Evolutionary conservation across 2,113 vertebrate genomes (phyloP).

Genomic region (Zosterops lateralis): DNA sequence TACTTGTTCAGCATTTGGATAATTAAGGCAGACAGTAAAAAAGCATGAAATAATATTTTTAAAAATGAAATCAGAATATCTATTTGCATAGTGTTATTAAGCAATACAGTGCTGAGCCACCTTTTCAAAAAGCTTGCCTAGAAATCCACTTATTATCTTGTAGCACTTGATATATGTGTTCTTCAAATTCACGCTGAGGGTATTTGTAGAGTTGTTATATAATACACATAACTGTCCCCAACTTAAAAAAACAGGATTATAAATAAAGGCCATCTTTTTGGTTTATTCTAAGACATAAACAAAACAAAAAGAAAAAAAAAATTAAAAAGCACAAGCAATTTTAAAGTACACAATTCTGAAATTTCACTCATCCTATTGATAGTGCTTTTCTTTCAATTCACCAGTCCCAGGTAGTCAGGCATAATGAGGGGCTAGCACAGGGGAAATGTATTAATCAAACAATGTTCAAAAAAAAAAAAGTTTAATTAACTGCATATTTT

Average conservation of each 20-base stretch:
- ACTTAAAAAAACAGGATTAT: neutral
- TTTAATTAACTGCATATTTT: slow-evolving; percentile 74
- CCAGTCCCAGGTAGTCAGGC: neutral
- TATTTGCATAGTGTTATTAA: slow-evolving; percentile 44
- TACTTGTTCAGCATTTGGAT: slow-evolving; percentile 51
- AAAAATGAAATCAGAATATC: slow-evolving; percentile 57
- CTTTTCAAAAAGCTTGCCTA: slow-evolving; percentile 21
- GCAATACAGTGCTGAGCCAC: slow-evolving; percentile 18
- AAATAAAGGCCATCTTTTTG: neutral
- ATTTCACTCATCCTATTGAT: neutral
- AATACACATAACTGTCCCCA: neutral
- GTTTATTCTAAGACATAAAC: neutral
- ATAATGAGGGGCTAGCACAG: slow-evolving; percentile 29
- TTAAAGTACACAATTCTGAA: neutral
- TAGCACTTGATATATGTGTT: neutral
- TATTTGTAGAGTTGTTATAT: neutral
- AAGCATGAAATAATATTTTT: slow-evolving; percentile 40
- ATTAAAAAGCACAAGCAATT: neutral
- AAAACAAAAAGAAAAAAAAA: neutral
- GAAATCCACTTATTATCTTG: slow-evolving; percentile 17
- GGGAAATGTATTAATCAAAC: slow-evolving; percentile 64
- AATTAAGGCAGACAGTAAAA: slow-evolving; percentile 63
- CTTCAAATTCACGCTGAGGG: slow-evolving; percentile 1
- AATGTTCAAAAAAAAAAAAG: slow-evolving; percentile 59
- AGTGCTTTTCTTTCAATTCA: neutral